Conservation (phyloP, 2,888 invertebrate genomes). For the Lasioglossum villosulum region DNA sequence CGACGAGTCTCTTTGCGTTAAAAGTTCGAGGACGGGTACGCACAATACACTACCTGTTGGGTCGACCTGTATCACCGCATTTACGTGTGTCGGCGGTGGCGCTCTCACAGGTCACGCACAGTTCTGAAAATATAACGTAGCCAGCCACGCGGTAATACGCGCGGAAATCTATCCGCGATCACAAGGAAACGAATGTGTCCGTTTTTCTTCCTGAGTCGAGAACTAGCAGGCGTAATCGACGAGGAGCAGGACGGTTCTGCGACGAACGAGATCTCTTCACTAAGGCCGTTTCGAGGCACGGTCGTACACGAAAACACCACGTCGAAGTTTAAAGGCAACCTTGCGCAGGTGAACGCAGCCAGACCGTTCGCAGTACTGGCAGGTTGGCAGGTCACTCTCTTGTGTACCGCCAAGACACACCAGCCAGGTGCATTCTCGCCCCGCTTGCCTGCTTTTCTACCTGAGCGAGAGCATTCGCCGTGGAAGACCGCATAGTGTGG, state of each 20-base stretch:
- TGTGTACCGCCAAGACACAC: constrained; percentile 73
- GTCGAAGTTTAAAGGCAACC: constrained; percentile 68
- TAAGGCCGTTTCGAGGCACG: neutral
- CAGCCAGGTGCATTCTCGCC: constrained; percentile 78
- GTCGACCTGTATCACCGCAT: constrained; percentile 68
- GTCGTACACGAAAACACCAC: constrained; percentile 50
- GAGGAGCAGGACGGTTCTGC: constrained; percentile 1
- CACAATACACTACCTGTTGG: constrained; percentile 72
- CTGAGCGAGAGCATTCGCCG: constrained; percentile 66
- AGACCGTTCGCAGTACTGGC: constrained; percentile 73
- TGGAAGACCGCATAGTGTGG: constrained; percentile 62
- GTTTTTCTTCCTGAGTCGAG: neutral
- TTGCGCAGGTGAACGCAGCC: constrained; percentile 78
- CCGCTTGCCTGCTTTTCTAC: constrained; percentile 77
- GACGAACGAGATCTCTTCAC: constrained; percentile 27
- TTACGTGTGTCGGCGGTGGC: constrained; percentile 65
- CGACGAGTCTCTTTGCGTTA: constrained; percentile 48
- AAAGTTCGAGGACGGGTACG: constrained; percentile 68
- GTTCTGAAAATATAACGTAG: constrained; percentile 57
- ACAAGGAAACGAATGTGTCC: constrained; percentile 17
- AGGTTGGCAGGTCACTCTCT: constrained; percentile 80
- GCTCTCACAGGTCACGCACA: constrained; percentile 68
- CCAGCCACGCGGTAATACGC: constrained; percentile 60
- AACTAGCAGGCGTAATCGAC: neutral
- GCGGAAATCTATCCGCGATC: constrained; percentile 33